Percentiles rank a stretch among this genome's conserved stretches.
These are phyloP conservation scores for Drosophila testacea DNA, from an alignment of 2,888 invertebrate species.

Conservation along the genomic window DNA sequence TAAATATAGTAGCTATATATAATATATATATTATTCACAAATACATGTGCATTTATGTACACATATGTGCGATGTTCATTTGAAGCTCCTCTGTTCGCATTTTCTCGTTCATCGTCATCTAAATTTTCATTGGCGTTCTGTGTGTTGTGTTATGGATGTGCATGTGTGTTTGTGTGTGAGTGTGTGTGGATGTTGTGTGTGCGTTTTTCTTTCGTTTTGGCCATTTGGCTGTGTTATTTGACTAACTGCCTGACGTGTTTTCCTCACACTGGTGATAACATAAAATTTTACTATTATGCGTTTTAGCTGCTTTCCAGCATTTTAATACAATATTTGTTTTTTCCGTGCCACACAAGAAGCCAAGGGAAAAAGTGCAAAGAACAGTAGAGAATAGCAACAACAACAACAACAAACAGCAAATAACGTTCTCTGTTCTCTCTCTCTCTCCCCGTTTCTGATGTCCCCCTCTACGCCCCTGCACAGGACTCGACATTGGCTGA, in stretches of 20 bases:
- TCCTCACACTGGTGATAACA: slow-evolving; percentile 80
- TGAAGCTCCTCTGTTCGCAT: slow-evolving; percentile 30
- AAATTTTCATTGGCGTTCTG: slow-evolving; percentile 66
- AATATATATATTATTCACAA: slow-evolving; percentile 12
- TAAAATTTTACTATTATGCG: slow-evolving; percentile 84
- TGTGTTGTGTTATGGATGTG: slow-evolving; percentile 36
- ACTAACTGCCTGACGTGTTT: slow-evolving; percentile 83
- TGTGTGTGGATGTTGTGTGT: slow-evolving; percentile 12
- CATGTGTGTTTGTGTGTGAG: slow-evolving; percentile 13
- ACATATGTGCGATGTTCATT: slow-evolving; percentile 24
- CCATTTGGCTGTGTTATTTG: slow-evolving; percentile 73
- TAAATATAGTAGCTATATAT: slow-evolving; percentile 11
- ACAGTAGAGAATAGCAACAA: slow-evolving; percentile 18
- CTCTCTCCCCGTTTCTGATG: slow-evolving; percentile 20
- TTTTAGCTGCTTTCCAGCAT: slow-evolving; percentile 83
- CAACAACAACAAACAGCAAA: slow-evolving; percentile 61
- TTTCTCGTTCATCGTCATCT: slow-evolving; percentile 53
- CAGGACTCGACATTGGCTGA: slow-evolving; percentile 42
- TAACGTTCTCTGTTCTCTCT: slow-evolving; percentile 34
- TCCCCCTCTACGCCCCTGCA: slow-evolving; percentile 4
- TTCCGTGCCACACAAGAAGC: slow-evolving; percentile 42
- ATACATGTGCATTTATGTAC: background rate
- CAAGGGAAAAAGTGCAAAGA: slow-evolving; percentile 56
- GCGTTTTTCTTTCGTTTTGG: slow-evolving; percentile 43
- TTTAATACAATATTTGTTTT: slow-evolving; percentile 82